Conservation (phyloP, 1,140 invertebrate genomes). For the Orussus abietinus region DNA sequence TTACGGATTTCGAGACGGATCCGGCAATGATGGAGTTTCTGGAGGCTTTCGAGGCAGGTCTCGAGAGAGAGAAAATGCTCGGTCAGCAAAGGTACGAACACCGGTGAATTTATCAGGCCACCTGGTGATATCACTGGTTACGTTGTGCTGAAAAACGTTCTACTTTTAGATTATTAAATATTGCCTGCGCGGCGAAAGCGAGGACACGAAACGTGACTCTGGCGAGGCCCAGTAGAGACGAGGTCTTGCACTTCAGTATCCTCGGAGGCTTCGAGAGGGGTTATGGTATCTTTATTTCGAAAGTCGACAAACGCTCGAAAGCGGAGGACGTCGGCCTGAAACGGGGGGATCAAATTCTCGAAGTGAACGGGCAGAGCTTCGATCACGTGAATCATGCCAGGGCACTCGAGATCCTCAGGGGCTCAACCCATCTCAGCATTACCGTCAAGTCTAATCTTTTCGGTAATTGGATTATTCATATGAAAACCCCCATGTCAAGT, state of each 20-base stretch:
- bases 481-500: too few relatives aligned
- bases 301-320: constrained; percentile 88
- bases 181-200: constrained; percentile 95
- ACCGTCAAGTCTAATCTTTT: constrained; percentile 96
- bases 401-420: constrained; percentile 87
- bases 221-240: constrained; percentile 85
- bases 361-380: constrained; percentile 96
- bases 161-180: constrained; percentile 80
- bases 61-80: constrained; percentile 82
- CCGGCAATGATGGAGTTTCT: constrained; percentile 95
- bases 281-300: constrained; percentile 93
- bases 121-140: too few relatives aligned
- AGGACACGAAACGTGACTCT: constrained; percentile 86
- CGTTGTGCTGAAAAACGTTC: too few relatives aligned
- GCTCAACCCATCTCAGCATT: constrained; percentile 93
- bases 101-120: too few relatives aligned
- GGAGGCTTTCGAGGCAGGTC: constrained; percentile 83
- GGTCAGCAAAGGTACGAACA: constrained; percentile 69
- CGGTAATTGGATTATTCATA: constrained; percentile 43
- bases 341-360: constrained; percentile 93
- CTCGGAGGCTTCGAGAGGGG: constrained; percentile 87
- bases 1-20: constrained; percentile 97
- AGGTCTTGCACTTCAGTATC: constrained; percentile 90
- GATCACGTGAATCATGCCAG: constrained; percentile 84
- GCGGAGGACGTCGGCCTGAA: constrained; percentile 96